Evolutionary conservation across 2,888 invertebrate genomes (phyloP).

Genomic region (Tribolium freemani): DNA sequence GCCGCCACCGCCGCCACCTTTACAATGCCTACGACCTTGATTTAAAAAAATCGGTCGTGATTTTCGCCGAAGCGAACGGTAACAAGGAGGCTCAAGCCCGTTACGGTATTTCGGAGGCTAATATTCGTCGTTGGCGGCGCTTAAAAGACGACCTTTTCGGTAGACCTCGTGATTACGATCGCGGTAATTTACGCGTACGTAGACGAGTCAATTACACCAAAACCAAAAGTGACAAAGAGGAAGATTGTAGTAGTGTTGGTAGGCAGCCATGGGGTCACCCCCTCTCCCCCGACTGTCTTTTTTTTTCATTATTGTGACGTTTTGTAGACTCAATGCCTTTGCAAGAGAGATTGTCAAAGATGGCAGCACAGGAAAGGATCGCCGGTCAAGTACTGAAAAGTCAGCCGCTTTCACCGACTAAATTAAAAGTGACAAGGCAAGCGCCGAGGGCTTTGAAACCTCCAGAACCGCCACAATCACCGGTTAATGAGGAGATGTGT

Average conservation of each 20-base stretch:
- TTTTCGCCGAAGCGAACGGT: conserved; percentile 60
- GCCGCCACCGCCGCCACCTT: conserved; percentile 14
- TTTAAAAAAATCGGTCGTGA: conserved; percentile 61
- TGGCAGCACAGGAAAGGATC: conserved; percentile 22
- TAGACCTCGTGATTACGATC: conserved; percentile 37
- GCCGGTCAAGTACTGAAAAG: conserved; percentile 54
- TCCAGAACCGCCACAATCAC: conserved; percentile 36
- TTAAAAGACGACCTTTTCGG: conserved; percentile 51
- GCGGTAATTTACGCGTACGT: conserved; percentile 24
- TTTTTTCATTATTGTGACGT: background rate
- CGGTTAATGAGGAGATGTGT: conserved; percentile 64
- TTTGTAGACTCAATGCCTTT: conserved; percentile 61
- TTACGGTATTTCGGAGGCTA: conserved; percentile 61
- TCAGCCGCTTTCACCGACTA: conserved; percentile 62
- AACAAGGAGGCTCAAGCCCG: conserved; percentile 58
- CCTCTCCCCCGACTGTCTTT: background rate
- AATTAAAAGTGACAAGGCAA: conserved; percentile 62
- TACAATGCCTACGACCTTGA: conserved; percentile 54
- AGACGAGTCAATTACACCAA: conserved; percentile 27
- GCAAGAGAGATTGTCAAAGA: conserved; percentile 52
- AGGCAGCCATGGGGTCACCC: background rate
- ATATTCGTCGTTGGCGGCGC: conserved; percentile 61
- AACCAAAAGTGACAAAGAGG: conserved; percentile 11
- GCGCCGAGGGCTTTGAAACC: conserved; percentile 39
- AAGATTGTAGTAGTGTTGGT: conserved; percentile 23